Percentiles rank a stretch among this genome's conserved stretches.
phyloP scores from a whole-genome alignment of 92 coral and sea anemone species.

The Anthopleura xanthogrammica region DNA sequence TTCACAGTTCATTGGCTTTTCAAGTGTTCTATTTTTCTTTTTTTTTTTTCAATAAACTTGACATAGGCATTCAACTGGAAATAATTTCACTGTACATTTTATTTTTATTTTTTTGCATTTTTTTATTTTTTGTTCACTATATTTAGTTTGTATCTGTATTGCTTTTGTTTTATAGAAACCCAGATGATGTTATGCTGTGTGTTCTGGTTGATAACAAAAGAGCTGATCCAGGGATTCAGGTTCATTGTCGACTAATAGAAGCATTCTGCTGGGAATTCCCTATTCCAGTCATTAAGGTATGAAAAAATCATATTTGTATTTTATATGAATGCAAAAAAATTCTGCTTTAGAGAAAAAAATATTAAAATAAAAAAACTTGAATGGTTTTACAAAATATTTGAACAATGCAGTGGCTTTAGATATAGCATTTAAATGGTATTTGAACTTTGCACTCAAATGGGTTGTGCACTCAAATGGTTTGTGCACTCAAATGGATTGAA shows the following conservation, averaged over 20 bases:
- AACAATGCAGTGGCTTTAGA: too few species aligned
- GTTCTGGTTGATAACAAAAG: conserved; percentile 63
- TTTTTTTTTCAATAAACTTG: neutral
- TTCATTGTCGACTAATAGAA: conserved; percentile 79
- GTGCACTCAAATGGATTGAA: neutral
- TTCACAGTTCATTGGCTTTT: too few species aligned
- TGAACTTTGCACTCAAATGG: neutral
- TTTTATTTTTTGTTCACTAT: neutral
- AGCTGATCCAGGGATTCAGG: conserved; percentile 82
- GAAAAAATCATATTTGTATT: neutral
- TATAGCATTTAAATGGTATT: neutral
- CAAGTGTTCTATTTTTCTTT: neutral
- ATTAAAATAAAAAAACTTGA: too few species aligned
- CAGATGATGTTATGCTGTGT: conserved; percentile 54
- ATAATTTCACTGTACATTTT: too few species aligned
- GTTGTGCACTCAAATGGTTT: neutral
- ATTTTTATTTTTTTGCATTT: neutral
- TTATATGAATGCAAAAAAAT: neutral
- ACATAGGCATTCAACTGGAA: neutral
- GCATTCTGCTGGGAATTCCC: conserved; percentile 89
- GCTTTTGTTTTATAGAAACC: conserved; percentile 36
- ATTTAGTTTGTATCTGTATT: neutral
- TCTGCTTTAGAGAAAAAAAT: too few species aligned
- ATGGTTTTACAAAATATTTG: too few species aligned
- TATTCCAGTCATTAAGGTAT: conserved; percentile 74